phyloP scores from a whole-genome alignment of 2,888 invertebrate genomes.

The Plagodis pulveraria region DNA sequence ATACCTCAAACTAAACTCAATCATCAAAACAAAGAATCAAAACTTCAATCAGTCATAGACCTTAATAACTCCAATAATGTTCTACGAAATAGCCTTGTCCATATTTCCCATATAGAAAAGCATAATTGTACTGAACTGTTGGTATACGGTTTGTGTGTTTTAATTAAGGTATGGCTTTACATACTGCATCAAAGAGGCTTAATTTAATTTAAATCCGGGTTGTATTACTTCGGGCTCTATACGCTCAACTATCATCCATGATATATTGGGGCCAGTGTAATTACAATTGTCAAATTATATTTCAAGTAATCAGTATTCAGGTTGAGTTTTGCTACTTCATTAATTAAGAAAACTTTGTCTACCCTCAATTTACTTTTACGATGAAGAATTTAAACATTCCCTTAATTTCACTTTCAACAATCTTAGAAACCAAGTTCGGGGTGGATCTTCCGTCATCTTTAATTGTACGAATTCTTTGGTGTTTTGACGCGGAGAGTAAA shows the following conservation, averaged over 20 bases:
- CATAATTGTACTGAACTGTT: conserved; percentile 25
- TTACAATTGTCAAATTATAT: conserved; percentile 42
- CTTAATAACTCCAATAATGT: no score
- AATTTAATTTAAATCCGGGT: conserved; percentile 32
- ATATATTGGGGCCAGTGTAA: conserved; percentile 30
- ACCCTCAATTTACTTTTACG: conserved; percentile 58
- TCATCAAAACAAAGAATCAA: no score
- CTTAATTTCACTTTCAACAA: conserved; percentile 56
- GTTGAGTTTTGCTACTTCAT: conserved; percentile 62
- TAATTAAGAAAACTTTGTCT: conserved; percentile 69
- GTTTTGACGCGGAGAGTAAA: conserved; percentile 10
- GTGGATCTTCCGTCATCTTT: conserved; percentile 32
- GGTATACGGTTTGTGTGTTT: conserved; percentile 19
- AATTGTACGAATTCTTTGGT: conserved; percentile 28
- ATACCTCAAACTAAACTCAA: no score
- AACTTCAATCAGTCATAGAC: no score
- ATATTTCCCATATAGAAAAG: conserved; percentile 4
- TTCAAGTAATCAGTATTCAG: conserved; percentile 70
- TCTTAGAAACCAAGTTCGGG: conserved; percentile 42
- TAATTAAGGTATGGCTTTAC: conserved; percentile 30
- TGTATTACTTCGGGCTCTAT: conserved; percentile 22
- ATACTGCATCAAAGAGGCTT: conserved; percentile 27
- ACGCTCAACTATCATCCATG: conserved; percentile 22
- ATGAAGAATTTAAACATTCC: conserved; percentile 62
- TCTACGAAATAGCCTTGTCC: no score